Base-by-base conservation (phyloP, 2,888 invertebrate genomes). In the Mimumesa dahlbomi region DNA sequence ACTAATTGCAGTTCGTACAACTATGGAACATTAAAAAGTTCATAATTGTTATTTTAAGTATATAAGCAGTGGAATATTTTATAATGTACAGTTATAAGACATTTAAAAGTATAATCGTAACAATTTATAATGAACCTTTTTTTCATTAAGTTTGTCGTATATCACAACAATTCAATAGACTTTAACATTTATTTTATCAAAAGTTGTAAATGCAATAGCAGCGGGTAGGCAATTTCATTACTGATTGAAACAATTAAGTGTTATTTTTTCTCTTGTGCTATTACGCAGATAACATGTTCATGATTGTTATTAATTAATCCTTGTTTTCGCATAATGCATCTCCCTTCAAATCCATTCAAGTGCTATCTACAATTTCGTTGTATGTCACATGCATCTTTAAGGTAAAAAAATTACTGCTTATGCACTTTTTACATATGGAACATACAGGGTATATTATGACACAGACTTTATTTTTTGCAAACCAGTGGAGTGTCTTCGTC, bases 381-480 rank as follows among this genome's bases (percentile, higher is more conserved):
- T 65, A 71, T 43, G 22, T 48, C 40, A 43, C 34, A 46, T 16
- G 48, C 16, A 16, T 53, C 56, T 13, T 14, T 46, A 18, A 9
- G 19, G 38, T 19, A 48, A 22, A 59, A 52, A 59, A 38, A 45
- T 49, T 61, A 75, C 66, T 25, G 52, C 53, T 46, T 3, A 13
- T 1, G 13, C 40, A 13, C 38, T 29, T 29, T 21, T 9, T 19
- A 49, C 2, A 21, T 25, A 36, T 45, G 38, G n/a, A 46, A 11
- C 5, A 40, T 13, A 14, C n/a, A 42, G 5, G 3, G 9, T 29
- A 21, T 2, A 5, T 42, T n/a, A 11, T 63, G 16, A 46, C 42
- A 21, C 9, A 16, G 4, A 5, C 9, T 34, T 67, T 76, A 87
- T 34, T 87, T 83, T 76, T 86, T 87, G 75, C 88, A 88, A 29